Percentiles rank a stretch among this genome's conserved stretches.
These are phyloP conservation scores for Clupea harengus DNA, from an alignment of 2,113 vertebrate genomes.

Conservation along the genomic window DNA sequence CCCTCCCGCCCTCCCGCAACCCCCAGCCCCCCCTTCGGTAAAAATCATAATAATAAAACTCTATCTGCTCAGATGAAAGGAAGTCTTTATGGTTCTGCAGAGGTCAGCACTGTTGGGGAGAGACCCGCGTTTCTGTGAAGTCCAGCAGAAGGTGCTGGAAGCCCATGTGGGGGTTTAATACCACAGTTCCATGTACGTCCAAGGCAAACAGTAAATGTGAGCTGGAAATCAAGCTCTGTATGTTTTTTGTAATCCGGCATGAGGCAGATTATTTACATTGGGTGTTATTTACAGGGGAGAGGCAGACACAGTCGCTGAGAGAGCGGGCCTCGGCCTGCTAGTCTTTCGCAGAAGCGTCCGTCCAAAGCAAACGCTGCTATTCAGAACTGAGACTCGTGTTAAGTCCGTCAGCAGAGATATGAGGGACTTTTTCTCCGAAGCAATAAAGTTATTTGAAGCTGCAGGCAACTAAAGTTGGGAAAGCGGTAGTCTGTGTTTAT, in stretches of 20 bases:
- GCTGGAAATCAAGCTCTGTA: conserved; percentile 35
- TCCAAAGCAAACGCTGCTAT: background rate
- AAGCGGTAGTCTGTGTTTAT: background rate
- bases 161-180: conserved; percentile 49
- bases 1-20: conserved; percentile 50
- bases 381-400: background rate
- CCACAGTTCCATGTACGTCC: conserved; percentile 39
- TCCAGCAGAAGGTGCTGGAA: conserved; percentile 43
- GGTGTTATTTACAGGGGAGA: conserved; percentile 27
- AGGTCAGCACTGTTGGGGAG: conserved; percentile 42
- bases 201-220: conserved; percentile 53
- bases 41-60: conserved; percentile 30
- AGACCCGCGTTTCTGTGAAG: conserved; percentile 35
- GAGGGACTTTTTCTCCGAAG: background rate
- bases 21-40: background rate
- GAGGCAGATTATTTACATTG: conserved; percentile 39
- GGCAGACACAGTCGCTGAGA: conserved; percentile 19
- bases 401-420: background rate
- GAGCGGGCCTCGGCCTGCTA: background rate
- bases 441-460: conserved; percentile 21
- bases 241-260: background rate
- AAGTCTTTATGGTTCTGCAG: conserved; percentile 38
- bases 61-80: conserved; percentile 46
- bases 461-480: background rate
- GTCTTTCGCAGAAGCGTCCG: background rate